Percentiles rank a stretch among this genome's conserved stretches.
Evolutionary conservation across 2,888 invertebrate species (phyloP).

Genomic region (Drosophila nr. fundita): DNA sequence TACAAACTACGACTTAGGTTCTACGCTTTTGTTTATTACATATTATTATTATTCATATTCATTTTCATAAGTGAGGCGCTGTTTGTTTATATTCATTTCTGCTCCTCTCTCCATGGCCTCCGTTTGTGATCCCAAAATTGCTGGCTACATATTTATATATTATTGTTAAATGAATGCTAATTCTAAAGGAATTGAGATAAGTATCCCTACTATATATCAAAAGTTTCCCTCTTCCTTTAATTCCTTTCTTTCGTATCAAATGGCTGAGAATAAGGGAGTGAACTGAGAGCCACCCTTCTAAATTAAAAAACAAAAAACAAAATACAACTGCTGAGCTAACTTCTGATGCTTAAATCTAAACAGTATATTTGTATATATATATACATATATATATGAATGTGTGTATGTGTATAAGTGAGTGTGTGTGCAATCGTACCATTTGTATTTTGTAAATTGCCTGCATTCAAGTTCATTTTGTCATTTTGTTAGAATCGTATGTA

Average conservation of each 20-base stretch:
- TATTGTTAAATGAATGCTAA: constrained; percentile 12
- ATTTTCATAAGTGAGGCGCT: constrained; percentile 19
- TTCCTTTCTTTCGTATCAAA: constrained; percentile 17
- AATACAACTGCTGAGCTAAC: constrained; percentile 1
- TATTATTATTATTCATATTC: neutral
- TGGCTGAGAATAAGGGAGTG: constrained; percentile 3
- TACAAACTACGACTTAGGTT: constrained; percentile 54
- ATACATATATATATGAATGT: neutral
- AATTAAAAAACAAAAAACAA: neutral
- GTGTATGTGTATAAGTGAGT: constrained; percentile 4
- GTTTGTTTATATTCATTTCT: constrained; percentile 1
- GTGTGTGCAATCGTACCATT: neutral
- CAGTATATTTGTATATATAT: neutral
- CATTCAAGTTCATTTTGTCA: constrained; percentile 57
- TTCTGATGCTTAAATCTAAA: neutral
- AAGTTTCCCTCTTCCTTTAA: neutral
- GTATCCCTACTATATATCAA: constrained; percentile 3
- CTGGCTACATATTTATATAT: constrained; percentile 13
- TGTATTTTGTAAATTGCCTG: constrained; percentile 8
- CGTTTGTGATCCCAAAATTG: constrained; percentile 6
- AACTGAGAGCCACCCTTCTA: neutral
- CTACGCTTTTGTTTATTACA: constrained; percentile 33
- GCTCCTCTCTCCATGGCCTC: neutral
- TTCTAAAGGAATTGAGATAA: constrained; percentile 26
- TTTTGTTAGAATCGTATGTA: neutral